Percentiles rank a stretch among this genome's conserved stretches.
phyloP scores from a whole-genome alignment of 2,113 vertebrate species.

The Scopus umbretta region DNA sequence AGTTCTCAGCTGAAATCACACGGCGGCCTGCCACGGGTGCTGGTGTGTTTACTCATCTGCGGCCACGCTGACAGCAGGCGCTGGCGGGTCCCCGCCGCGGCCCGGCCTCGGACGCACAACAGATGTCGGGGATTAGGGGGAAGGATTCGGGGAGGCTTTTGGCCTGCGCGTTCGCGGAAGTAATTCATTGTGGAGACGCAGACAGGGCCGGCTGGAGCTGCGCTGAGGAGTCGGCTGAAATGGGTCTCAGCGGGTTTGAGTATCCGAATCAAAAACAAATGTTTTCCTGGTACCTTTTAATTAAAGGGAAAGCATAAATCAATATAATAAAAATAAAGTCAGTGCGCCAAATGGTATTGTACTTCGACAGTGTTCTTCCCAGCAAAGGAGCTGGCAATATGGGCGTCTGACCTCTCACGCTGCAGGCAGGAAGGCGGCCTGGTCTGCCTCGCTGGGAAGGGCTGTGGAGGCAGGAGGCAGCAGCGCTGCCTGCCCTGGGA shows the following conservation, averaged over 20 bases:
- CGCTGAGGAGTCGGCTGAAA: background rate
- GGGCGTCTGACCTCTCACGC: background rate
- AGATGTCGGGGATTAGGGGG: slow-evolving; percentile 73
- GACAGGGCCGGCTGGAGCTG: background rate
- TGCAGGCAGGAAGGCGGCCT: background rate
- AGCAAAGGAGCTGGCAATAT: background rate
- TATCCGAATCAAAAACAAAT: slow-evolving; percentile 24
- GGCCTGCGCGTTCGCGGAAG: slow-evolving; percentile 8
- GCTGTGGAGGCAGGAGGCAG: background rate
- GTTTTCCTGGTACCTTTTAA: slow-evolving; percentile 40
- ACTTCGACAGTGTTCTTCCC: background rate
- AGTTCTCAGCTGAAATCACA: slow-evolving; percentile 64
- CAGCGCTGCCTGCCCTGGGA: background rate
- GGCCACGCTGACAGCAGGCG: slow-evolving; percentile 47
- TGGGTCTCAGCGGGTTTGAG: background rate
- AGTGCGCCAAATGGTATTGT: background rate
- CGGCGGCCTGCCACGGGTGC: background rate
- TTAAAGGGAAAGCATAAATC: slow-evolving; percentile 52
- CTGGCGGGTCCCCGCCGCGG: slow-evolving; percentile 38
- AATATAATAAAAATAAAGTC: background rate
- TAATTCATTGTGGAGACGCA: slow-evolving; percentile 57
- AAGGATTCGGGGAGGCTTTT: slow-evolving; percentile 23
- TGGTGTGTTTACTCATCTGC: slow-evolving; percentile 66
- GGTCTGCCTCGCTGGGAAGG: background rate
- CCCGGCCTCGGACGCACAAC: slow-evolving; percentile 33